A percentile compares a stretch with the other conserved stretches of the same genome.
Conservation (phyloP, 2,113 vertebrate species). For the Glaucidium brasilianum region DNA sequence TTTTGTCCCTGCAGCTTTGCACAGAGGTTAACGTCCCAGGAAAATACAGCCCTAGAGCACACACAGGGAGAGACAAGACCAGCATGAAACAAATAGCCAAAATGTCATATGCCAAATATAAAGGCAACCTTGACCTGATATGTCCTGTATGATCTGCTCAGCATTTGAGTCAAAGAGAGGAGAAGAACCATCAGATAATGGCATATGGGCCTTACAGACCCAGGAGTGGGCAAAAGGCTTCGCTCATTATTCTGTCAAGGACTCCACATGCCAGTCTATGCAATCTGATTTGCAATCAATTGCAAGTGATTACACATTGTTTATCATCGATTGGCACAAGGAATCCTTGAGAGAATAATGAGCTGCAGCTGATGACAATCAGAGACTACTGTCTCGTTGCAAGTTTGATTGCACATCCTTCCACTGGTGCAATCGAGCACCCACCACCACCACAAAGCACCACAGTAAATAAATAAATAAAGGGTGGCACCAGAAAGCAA, state of each 20-base stretch:
- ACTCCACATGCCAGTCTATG: constrained; percentile 62
- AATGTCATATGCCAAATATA: not conserved
- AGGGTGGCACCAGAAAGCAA: not conserved
- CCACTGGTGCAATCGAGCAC: constrained; percentile 46
- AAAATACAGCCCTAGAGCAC: not conserved
- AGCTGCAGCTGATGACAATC: constrained; percentile 83
- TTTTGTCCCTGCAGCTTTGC: not conserved
- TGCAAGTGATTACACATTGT: constrained; percentile 83
- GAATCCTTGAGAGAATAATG: constrained; percentile 80
- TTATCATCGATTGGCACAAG: constrained; percentile 75
- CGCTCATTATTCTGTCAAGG: constrained; percentile 48
- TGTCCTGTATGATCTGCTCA: not conserved
- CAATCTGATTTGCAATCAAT: constrained; percentile 80
- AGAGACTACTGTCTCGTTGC: constrained; percentile 75
- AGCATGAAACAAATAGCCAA: rapidly evolving
- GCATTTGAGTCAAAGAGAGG: not conserved
- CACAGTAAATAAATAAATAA: constrained; percentile 10
- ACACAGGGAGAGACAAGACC: no score
- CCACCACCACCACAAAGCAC: constrained; percentile 40
- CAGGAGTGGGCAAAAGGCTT: constrained; percentile 49
- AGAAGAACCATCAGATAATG: not conserved
- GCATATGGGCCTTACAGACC: not conserved
- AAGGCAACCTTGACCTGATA: not conserved
- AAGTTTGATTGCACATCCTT: constrained; percentile 69
- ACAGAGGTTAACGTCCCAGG: rapidly evolving